Percentiles rank a stretch among this genome's conserved stretches.
These are phyloP conservation scores for Xestia ashworthii DNA, from an alignment of 2,888 invertebrate genomes.

Conservation along the genomic window DNA sequence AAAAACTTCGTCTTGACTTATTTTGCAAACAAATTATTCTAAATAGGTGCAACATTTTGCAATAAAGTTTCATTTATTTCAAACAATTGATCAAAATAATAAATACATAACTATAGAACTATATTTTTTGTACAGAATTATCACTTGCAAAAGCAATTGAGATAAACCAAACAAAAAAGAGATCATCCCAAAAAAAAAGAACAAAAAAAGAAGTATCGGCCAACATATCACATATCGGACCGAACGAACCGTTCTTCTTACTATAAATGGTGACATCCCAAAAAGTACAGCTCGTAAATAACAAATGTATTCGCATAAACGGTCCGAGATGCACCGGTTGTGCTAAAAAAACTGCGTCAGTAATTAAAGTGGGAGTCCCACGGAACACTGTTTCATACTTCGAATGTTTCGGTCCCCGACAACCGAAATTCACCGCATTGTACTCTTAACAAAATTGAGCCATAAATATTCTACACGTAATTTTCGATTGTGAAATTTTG, in stretches of 20 bases:
- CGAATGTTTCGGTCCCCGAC: constrained; percentile 75
- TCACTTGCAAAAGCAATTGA: constrained; percentile 12
- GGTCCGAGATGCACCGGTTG: constrained; percentile 75
- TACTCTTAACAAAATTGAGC: constrained; percentile 83
- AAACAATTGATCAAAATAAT: neutral
- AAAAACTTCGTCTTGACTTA: constrained; percentile 17
- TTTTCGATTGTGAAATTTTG: constrained; percentile 83
- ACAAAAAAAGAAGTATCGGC: constrained; percentile 30
- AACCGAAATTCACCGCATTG: constrained; percentile 82
- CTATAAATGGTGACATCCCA: constrained; percentile 83
- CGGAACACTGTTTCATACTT: constrained; percentile 77
- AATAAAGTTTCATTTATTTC: constrained; percentile 8
- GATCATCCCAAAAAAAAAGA: constrained; percentile 35
- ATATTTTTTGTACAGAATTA: constrained; percentile 1
- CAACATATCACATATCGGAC: constrained; percentile 72
- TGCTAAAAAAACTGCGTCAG: constrained; percentile 79
- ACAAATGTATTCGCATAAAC: constrained; percentile 83
- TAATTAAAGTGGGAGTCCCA: constrained; percentile 84
- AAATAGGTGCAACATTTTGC: neutral
- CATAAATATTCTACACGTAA: constrained; percentile 87
- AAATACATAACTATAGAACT: neutral
- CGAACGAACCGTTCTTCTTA: constrained; percentile 75
- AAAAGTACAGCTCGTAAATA: constrained; percentile 86
- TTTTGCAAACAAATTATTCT: constrained; percentile 3
- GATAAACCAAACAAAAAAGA: constrained; percentile 47